Percentiles rank a stretch among this genome's conserved stretches.
These are phyloP conservation scores for Mycetomoellerius zeteki DNA, from an alignment of 1,140 invertebrate genomes.

Conservation along the genomic window DNA sequence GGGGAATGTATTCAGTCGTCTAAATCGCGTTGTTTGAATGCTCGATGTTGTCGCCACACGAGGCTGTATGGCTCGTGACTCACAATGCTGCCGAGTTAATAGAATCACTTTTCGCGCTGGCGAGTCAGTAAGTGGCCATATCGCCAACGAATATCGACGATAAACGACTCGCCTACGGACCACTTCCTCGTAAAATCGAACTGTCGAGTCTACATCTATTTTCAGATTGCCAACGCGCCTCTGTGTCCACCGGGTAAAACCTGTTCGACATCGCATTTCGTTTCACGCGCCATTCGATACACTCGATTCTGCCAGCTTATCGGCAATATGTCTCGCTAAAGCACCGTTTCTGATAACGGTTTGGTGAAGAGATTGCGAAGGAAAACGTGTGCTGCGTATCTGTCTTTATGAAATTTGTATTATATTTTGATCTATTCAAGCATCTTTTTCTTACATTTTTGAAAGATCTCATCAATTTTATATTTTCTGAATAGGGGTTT, in stretches of 20 bases:
- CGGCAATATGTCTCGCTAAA: constrained; percentile 33
- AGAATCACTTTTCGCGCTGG: constrained; percentile 59
- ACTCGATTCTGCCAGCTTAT: constrained; percentile 56
- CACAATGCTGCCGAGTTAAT: constrained; percentile 28
- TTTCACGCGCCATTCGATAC: constrained; percentile 35
- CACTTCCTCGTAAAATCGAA: constrained; percentile 77
- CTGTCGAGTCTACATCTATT: constrained; percentile 50
- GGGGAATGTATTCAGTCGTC: neutral
- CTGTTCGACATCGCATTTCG: constrained; percentile 50
- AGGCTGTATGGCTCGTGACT: constrained; percentile 24
- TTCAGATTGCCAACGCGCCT: constrained; percentile 42
- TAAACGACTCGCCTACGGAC: constrained; percentile 73
- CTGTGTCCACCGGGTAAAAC: constrained; percentile 13
- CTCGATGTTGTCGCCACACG: neutral
- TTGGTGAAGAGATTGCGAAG: neutral
- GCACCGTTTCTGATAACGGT: constrained; percentile 44
- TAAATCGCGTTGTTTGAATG: constrained; percentile 31
- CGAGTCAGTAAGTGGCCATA: constrained; percentile 76
- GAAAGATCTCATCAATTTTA: neutral
- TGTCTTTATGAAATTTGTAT: neutral
- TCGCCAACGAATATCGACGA: constrained; percentile 76
- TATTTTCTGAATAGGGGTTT: neutral
- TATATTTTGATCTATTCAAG: constrained; percentile 13
- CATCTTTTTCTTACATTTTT: neutral
- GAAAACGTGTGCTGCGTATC: neutral